Percentiles rank a stretch among this genome's conserved stretches.
These are phyloP conservation scores for Cuniculus paca DNA, from an alignment of 2,797 vertebrate species.

Conservation along the genomic window DNA sequence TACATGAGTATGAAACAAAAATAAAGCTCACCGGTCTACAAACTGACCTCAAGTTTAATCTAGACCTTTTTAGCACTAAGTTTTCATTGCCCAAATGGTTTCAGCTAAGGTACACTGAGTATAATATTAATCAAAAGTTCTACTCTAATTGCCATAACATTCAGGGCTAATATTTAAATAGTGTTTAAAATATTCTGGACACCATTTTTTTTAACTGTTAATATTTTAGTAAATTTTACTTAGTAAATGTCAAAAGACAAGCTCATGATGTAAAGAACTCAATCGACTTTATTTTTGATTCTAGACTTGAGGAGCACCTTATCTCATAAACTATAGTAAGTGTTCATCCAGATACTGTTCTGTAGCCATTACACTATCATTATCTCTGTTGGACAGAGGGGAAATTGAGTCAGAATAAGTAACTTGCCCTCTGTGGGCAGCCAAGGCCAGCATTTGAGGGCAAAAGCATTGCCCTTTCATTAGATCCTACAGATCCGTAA, in stretches of 20 bases:
- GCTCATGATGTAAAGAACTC: not conserved
- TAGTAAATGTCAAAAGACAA: not conserved
- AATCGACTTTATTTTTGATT: not conserved
- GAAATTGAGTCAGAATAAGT: not conserved
- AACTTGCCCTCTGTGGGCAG: not conserved
- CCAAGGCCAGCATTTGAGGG: not conserved
- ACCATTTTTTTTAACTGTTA: not conserved
- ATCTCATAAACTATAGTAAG: not conserved
- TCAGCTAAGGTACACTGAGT: not conserved
- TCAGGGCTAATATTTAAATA: not conserved
- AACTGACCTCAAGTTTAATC: conserved; percentile 19
- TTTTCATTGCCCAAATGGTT: not conserved
- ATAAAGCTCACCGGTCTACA: not conserved
- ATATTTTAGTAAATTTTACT: not conserved
- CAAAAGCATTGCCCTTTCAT: too few relatives aligned
- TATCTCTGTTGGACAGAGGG: not conserved
- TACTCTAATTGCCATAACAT: not conserved
- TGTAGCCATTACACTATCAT: not conserved
- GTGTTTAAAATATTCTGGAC: not conserved
- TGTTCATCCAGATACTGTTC: not conserved
- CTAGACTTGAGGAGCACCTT: not conserved
- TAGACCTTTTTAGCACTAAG: not conserved
- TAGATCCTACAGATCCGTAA: too few relatives aligned
- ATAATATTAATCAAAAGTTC: not conserved
- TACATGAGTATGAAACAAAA: not conserved